Base-by-base conservation (phyloP, 1,140 invertebrate species). In the Trachymyrmex septentrionalis region DNA sequence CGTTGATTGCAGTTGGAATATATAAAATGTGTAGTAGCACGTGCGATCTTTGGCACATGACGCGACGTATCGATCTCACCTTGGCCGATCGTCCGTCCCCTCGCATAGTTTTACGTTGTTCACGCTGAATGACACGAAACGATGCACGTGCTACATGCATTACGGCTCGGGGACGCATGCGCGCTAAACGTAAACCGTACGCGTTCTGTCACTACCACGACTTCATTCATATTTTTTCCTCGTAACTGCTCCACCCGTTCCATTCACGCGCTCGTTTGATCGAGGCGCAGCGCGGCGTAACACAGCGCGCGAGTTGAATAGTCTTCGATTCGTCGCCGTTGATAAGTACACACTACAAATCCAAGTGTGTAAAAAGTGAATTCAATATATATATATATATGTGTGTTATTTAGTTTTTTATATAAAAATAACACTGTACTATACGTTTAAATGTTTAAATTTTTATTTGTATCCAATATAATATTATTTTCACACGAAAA, bases 171-270 rank as follows among this genome's bases (percentile, higher is more conserved):
- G 44, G 55, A 89, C 89, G 90, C 89, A 91, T 91, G 90, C 90
- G 90, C 90, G 84, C 72, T 19, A 27, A 88, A 82, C 76, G 63
- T 75, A 85, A 80, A 71, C 67, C 88, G 88, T 86, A 89, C 84
- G 84, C 88, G 87, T 88, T 88, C 86, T 73, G 88, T 87, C 81
- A 85, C 88, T 91, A 90, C 88, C 84, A 84, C 77, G 86, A 69
- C 84, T 91, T 91, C 90, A 91, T 91, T 91, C 89, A 91, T 91
- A 91, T 90, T 91, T 92, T 91, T 92, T 89, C 85, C 86, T 85
- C 73, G 69, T 88, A 84, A 63, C 87, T 67, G 82, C 81, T 87
- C 75, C 80, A 78, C 88, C 76, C 69, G 87, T 84, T 89, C 86
- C 91, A 91, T 91, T 91, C 91, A 91, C 87, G 91, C 34, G 78